These are phyloP conservation scores for Rhinichthys klamathensis DNA, from an alignment of 2,113 vertebrate species.

Conservation along the genomic window DNA sequence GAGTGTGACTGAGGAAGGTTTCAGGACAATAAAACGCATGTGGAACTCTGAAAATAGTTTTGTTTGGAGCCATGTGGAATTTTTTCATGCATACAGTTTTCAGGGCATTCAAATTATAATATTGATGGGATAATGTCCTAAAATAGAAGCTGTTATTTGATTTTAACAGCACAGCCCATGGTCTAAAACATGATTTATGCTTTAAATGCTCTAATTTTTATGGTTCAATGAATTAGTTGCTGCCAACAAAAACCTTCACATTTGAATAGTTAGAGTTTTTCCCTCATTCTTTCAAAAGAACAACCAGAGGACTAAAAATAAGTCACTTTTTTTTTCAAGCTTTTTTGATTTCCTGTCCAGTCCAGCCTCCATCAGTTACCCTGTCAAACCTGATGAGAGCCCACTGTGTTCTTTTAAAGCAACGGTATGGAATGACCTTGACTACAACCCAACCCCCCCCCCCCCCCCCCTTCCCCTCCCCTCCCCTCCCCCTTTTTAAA, in stretches of 20 bases:
- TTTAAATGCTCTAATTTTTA: conserved; percentile 2
- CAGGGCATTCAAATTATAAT: background rate
- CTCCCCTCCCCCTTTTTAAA: background rate
- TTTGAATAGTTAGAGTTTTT: background rate
- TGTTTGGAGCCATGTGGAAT: conserved; percentile 1
- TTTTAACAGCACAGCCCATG: background rate
- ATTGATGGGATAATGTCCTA: background rate
- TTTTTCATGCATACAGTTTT: background rate
- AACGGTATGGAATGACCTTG: background rate
- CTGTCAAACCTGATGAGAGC: conserved; percentile 15
- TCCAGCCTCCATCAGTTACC: background rate
- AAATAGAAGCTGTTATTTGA: background rate
- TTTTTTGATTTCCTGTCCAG: background rate
- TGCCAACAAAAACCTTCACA: background rate
- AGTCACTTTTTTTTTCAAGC: background rate
- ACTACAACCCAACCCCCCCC: background rate
- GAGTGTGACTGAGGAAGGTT: background rate
- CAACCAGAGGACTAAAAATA: background rate
- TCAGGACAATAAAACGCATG: conserved; percentile 12
- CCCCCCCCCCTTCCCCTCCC: no score
- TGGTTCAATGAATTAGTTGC: background rate
- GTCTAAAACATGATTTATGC: background rate
- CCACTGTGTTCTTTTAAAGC: background rate
- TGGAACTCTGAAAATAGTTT: background rate
- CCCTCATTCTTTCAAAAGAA: background rate